Evolutionary conservation across 1,140 invertebrate genomes (phyloP).

Genomic region (Papilio machaon): DNA sequence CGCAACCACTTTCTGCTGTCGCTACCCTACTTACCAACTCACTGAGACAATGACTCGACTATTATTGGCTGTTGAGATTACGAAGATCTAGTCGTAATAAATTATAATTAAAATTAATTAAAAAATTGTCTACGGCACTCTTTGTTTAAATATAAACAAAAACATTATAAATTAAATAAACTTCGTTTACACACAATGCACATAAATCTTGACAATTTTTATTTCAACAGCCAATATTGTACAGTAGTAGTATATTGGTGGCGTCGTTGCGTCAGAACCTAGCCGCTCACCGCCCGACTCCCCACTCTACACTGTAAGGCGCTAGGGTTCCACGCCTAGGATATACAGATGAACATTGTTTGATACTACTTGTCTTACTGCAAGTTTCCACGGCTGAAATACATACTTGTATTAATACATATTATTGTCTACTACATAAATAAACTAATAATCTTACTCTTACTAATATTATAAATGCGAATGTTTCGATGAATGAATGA

Average conservation of each 20-base stretch:
- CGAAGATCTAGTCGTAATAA: neutral
- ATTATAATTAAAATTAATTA: neutral
- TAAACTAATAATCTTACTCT: too few relatives aligned
- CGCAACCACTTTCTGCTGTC: constrained; percentile 77
- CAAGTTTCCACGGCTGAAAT: neutral
- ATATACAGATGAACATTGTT: constrained; percentile 32
- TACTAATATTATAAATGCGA: too few relatives aligned
- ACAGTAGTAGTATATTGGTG: constrained; percentile 44
- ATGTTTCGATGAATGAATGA: too few relatives aligned
- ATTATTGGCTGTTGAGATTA: constrained; percentile 53
- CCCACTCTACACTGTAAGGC: constrained; percentile 49
- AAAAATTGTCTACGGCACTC: neutral
- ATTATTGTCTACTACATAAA: too few relatives aligned
- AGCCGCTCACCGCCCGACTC: constrained; percentile 65
- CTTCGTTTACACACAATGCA: neutral
- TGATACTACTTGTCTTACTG: neutral
- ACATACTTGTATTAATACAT: too few relatives aligned
- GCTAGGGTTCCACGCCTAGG: constrained; percentile 47
- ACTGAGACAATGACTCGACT: constrained; percentile 58
- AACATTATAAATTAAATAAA: neutral
- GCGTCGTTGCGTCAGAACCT: constrained; percentile 61
- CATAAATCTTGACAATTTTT: neutral
- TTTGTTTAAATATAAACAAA: too few relatives aligned
- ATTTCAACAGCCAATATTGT: constrained; percentile 45
- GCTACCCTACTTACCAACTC: constrained; percentile 78